Percentiles rank a stretch among this genome's conserved stretches.
These are phyloP conservation scores for Sebastiscus albofasciatus DNA, from an alignment of 2,797 vertebrate species.

Conservation along the genomic window DNA sequence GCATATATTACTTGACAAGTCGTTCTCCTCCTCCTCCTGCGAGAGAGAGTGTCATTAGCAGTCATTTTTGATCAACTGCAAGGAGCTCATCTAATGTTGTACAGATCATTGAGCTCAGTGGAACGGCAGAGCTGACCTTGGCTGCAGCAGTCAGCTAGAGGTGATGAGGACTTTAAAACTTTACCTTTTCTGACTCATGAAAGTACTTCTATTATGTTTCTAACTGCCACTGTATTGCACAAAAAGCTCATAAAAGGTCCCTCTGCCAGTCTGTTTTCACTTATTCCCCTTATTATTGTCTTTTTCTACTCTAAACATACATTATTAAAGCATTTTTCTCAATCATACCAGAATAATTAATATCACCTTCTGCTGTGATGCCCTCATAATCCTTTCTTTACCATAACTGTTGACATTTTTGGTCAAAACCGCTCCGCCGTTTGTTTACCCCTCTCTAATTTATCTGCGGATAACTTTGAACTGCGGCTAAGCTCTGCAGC, in stretches of 20 bases:
- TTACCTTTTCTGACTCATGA: not conserved
- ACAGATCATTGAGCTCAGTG: slow-evolving; percentile 2
- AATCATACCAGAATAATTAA: slow-evolving; percentile 49
- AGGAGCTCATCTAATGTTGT: not conserved
- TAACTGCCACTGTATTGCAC: not conserved
- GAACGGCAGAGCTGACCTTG: slow-evolving; percentile 30
- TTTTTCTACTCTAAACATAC: slow-evolving; percentile 43
- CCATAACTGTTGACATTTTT: slow-evolving; percentile 57
- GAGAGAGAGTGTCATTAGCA: not conserved
- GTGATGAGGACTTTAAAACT: not conserved
- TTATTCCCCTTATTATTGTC: slow-evolving; percentile 39
- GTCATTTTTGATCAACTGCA: slow-evolving; percentile 6
- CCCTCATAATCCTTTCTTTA: slow-evolving; percentile 40
- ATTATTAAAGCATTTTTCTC: slow-evolving; percentile 38
- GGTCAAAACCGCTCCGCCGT: slow-evolving; percentile 38
- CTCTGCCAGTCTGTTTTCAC: slow-evolving; percentile 29
- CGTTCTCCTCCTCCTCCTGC: not conserved
- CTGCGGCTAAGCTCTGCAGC: slow-evolving; percentile 31
- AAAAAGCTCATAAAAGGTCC: not conserved
- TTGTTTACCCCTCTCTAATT: slow-evolving; percentile 60
- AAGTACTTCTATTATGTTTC: not conserved
- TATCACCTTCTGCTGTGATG: slow-evolving; percentile 49
- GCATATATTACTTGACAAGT: slow-evolving; percentile 8
- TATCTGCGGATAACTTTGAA: slow-evolving; percentile 55
- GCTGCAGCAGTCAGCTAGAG: not conserved